Evolutionary conservation across 2,888 invertebrate species (phyloP), one percentile per base, ranked within the genome.

Genomic region (Adelognathus sp.): DNA sequence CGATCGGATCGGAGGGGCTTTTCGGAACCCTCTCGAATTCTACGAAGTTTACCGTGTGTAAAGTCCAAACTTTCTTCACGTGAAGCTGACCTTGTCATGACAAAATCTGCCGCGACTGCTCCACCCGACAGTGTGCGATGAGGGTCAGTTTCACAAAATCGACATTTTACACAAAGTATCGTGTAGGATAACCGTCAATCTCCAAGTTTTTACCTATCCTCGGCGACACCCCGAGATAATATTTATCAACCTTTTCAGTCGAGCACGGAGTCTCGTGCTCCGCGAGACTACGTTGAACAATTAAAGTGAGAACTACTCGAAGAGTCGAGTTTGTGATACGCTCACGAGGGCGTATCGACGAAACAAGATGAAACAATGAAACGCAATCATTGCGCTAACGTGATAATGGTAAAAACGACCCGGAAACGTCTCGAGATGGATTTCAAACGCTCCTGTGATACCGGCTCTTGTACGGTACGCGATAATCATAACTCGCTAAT

Each of bases 401-500:
- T 61, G 69, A 73, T 69, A 79, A 54, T 61, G 24, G 44, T 36
- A 50, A 18, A 29, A 60, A 2, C 18, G 36, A 75, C 56, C 79
- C 61, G 72, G 71, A 67, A 67, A 33, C 56, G 14, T 36, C 18
- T 54, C 18, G 46, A 41, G 56, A 71, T 56, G 46, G 61, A 72
- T 50, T 71, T 63, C 14, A 56, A 50, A 27, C 29, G 18, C 36
- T 16, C 36, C 24, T 36, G 21, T 18, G 21, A 11, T 33, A 52
- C 16, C 7, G 5, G 46, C 16, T 27, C 33, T 7, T 63, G 33
- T 46, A 46, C 11, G 18, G 16, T 14, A 41, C 33, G 46, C 66
- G 74, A 75, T 79, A 79, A 79, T 79, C 56, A 75, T 61, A 71
- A 75, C 71, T 46, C 61, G 79, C 66, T 79, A 79, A 79, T 79